Percentiles rank a stretch among this genome's conserved stretches.
Evolutionary conservation across 2,888 invertebrate genomes (phyloP).

Genomic region (Empis livida): DNA sequence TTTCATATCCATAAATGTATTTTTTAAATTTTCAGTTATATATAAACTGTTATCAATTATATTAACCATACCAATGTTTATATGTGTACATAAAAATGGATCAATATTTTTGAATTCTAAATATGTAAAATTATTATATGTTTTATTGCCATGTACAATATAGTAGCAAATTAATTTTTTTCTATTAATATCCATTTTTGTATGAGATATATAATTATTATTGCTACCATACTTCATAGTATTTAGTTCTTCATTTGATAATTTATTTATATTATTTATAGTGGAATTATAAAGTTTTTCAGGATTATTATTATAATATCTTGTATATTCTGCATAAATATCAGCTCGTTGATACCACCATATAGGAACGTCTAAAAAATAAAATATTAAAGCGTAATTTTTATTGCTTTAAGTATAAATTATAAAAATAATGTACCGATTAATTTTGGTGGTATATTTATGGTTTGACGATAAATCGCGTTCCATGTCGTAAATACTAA

Average conservation of each 20-base stretch:
- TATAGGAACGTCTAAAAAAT: conserved; percentile 19
- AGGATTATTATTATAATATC: conserved; percentile 1
- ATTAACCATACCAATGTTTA: conserved; percentile 62
- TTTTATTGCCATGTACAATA: conserved; percentile 38
- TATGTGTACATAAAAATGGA: conserved; percentile 66
- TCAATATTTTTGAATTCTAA: conserved; percentile 48
- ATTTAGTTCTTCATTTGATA: conserved; percentile 9
- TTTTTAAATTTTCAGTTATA: conserved; percentile 37
- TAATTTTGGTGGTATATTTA: conserved; percentile 20
- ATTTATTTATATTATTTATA: conserved; percentile 15
- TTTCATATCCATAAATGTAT: conserved; percentile 22
- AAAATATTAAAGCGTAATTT: background rate
- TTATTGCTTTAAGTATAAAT: background rate
- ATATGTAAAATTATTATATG: conserved; percentile 17
- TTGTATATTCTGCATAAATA: conserved; percentile 14
- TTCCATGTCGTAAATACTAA: conserved; percentile 23
- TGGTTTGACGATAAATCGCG: conserved; percentile 18
- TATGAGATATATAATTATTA: background rate
- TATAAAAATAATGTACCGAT: conserved; percentile 13
- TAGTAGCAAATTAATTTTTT: conserved; percentile 54
- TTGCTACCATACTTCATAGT: conserved; percentile 7
- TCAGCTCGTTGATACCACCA: conserved; percentile 21
- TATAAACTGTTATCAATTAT: conserved; percentile 47
- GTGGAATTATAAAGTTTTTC: conserved; percentile 15
- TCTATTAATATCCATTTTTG: background rate